A percentile compares a stretch with the other conserved stretches of the same genome.
Evolutionary conservation across 1,140 invertebrate species (phyloP).

Genomic region (Augochlora pura): DNA sequence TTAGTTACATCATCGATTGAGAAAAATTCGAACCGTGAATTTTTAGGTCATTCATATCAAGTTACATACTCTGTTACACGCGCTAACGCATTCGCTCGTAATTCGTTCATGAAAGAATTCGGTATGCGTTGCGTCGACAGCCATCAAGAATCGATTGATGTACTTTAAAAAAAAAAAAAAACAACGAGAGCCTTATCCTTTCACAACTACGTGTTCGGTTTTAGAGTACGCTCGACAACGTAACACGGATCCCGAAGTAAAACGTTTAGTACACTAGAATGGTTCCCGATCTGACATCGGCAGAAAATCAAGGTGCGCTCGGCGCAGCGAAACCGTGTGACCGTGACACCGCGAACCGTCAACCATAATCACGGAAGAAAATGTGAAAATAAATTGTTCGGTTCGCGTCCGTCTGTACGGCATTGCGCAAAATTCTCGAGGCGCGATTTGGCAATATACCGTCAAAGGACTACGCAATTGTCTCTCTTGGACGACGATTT

Average conservation of each 20-base stretch:
- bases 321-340: neutral
- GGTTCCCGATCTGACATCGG: neutral
- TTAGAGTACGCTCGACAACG: constrained; percentile 10
- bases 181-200: constrained; percentile 33
- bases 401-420: constrained; percentile 1
- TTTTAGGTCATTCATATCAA: constrained; percentile 43
- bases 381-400: constrained; percentile 30
- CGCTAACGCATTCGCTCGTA: neutral
- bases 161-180: too few species aligned
- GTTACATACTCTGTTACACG: neutral
- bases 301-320: neutral
- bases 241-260: constrained; percentile 27
- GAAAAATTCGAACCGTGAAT: constrained; percentile 20
- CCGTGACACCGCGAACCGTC: neutral
- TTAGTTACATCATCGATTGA: constrained; percentile 7
- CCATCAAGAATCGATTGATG: constrained; percentile 34
- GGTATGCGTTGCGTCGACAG: neutral
- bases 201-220: constrained; percentile 21
- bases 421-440: constrained; percentile 34
- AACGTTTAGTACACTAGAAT: constrained; percentile 11
- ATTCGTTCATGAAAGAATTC: constrained; percentile 35
- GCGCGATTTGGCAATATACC: constrained; percentile 3
- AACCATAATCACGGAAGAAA: constrained; percentile 1
- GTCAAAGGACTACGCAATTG: too few species aligned
- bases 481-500: neutral